Evolutionary conservation across 2,797 vertebrate species (phyloP).

Genomic region (Galagoides demidoff): DNA sequence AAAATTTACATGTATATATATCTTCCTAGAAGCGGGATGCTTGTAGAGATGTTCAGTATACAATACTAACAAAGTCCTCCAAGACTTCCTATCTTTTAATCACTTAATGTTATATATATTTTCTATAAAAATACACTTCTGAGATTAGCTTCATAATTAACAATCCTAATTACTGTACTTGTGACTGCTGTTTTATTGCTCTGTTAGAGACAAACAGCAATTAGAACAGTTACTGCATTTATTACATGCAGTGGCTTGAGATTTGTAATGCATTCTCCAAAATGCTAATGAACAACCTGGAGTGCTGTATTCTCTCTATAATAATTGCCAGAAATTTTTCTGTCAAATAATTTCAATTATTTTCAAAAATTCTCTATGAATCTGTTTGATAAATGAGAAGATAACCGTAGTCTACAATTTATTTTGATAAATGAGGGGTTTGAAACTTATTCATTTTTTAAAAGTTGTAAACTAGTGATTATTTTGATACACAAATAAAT

Average conservation of each 20-base stretch:
- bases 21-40: neutral
- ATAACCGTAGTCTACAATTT: neutral
- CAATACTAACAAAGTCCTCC: neutral
- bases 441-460: neutral
- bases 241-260: neutral
- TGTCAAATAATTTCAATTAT: neutral
- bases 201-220: conserved; percentile 30
- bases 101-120: conserved; percentile 30
- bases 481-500: neutral
- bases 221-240: neutral
- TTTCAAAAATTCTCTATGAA: neutral
- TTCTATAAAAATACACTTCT: neutral
- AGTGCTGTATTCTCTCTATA: neutral
- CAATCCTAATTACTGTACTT: neutral
- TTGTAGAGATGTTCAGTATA: neutral
- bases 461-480: neutral
- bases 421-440: neutral
- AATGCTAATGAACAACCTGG: neutral
- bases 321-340: neutral
- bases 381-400: neutral
- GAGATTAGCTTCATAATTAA: conserved; percentile 53
- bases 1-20: neutral
- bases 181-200: neutral
- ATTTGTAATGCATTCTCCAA: conserved; percentile 32
- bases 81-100: conserved; percentile 14